Conservation (phyloP, 2,888 invertebrate species). For the Danaus chrysippus region DNA sequence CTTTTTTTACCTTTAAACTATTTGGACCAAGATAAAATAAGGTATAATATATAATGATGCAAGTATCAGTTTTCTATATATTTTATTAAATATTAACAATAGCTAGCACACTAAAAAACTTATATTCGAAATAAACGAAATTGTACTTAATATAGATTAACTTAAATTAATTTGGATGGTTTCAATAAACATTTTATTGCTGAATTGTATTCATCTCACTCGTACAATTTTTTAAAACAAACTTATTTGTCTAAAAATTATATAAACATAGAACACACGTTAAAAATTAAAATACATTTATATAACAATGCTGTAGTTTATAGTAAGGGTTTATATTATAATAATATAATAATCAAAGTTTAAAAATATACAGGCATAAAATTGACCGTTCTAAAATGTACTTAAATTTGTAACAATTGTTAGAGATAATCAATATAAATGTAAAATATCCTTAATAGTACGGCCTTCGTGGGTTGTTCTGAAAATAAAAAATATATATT, state of each 20-base stretch:
- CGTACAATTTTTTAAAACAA: too few relatives aligned
- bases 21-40: too few relatives aligned
- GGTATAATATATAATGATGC: constrained; percentile 6
- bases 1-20: too few relatives aligned
- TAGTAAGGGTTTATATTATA: too few relatives aligned
- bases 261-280: too few relatives aligned
- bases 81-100: constrained; percentile 27
- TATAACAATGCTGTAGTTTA: too few relatives aligned
- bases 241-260: too few relatives aligned
- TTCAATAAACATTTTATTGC: too few relatives aligned
- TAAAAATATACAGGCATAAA: neutral
- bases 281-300: too few relatives aligned
- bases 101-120: constrained; percentile 11
- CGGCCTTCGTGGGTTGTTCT: constrained; percentile 93
- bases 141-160: constrained; percentile 7
- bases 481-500: constrained; percentile 61
- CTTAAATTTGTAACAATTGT: neutral
- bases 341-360: too few relatives aligned
- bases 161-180: constrained; percentile 16
- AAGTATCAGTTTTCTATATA: constrained; percentile 5
- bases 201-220: too few relatives aligned
- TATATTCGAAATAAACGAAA: constrained; percentile 27
- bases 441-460: constrained; percentile 81
- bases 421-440: neutral
- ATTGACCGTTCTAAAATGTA: constrained; percentile 9